A percentile compares a stretch with the other conserved stretches of the same genome.
These are phyloP conservation scores for Pipistrellus pipistrellus DNA, from an alignment of 2,797 vertebrate species.

Conservation along the genomic window DNA sequence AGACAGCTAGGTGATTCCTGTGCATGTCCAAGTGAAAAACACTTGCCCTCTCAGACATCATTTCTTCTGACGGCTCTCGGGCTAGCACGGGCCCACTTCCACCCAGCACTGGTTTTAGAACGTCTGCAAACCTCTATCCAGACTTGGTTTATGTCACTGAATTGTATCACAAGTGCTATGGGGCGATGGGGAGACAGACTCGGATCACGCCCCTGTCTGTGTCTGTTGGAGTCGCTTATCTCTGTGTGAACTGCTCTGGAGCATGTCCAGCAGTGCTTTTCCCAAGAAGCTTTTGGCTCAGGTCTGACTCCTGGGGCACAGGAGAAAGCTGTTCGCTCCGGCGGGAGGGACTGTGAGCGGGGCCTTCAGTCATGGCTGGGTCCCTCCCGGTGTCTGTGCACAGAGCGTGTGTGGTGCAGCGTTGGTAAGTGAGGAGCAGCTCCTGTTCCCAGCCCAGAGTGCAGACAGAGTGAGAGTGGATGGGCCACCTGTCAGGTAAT, in stretches of 20 bases:
- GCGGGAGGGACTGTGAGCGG: background rate
- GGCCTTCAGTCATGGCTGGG: background rate
- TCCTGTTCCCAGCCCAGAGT: background rate
- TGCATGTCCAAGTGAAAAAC: background rate
- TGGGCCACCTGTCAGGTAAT: background rate
- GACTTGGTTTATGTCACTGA: background rate
- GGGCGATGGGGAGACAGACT: background rate
- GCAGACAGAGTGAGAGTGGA: background rate
- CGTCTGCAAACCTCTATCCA: background rate
- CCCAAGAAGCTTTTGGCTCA: background rate
- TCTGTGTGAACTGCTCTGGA: background rate
- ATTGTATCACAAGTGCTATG: background rate
- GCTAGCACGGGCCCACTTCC: background rate
- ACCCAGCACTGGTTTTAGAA: background rate
- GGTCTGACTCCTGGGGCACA: background rate
- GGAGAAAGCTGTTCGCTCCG: background rate
- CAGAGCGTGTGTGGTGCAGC: background rate
- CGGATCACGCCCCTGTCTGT: background rate
- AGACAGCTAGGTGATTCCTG: background rate
- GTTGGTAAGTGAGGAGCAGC: background rate
- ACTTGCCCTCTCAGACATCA: background rate
- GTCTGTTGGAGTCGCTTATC: background rate
- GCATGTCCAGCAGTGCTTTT: background rate
- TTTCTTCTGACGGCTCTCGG: background rate
- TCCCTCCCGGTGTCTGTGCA: background rate